A percentile compares a stretch with the other conserved stretches of the same genome.
phyloP scores from a whole-genome alignment of 2,797 vertebrate species.

The Gallinago nigripennis region DNA sequence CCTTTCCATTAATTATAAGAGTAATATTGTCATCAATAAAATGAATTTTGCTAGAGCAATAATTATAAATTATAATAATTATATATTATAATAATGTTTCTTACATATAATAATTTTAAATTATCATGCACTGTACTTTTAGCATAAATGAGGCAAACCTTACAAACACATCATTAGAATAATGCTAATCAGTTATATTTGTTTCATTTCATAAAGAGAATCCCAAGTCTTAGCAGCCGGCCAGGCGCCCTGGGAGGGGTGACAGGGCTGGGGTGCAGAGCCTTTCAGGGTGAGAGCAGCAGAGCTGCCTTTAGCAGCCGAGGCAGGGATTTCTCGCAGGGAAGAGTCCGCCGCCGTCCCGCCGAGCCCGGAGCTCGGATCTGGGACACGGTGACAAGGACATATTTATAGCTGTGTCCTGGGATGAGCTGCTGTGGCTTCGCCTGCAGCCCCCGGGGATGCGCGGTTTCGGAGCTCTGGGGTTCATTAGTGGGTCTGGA shows the following conservation, averaged over 20 bases:
- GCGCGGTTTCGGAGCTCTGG: background rate
- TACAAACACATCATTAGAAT: background rate
- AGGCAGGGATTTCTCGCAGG: background rate
- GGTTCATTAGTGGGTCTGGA: background rate
- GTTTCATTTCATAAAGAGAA: background rate
- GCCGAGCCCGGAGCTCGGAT: background rate
- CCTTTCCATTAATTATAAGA: background rate
- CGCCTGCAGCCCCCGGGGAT: background rate
- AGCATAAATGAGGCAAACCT: background rate
- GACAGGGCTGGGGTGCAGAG: background rate
- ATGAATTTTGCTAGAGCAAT: background rate
- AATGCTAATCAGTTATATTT: background rate
- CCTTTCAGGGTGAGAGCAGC: background rate
- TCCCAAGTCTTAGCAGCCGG: background rate
- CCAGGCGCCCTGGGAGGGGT: background rate
- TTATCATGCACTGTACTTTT: background rate
- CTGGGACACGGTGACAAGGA: background rate
- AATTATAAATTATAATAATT: background rate
- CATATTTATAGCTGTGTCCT: background rate
- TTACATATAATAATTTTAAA: background rate
- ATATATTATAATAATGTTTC: background rate
- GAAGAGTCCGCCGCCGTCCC: accelerated
- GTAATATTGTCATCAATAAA: background rate
- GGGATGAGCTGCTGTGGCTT: background rate
- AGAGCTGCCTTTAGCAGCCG: background rate